phyloP scores from a whole-genome alignment of 2,888 invertebrate genomes.

The Drosophila eohydei region DNA sequence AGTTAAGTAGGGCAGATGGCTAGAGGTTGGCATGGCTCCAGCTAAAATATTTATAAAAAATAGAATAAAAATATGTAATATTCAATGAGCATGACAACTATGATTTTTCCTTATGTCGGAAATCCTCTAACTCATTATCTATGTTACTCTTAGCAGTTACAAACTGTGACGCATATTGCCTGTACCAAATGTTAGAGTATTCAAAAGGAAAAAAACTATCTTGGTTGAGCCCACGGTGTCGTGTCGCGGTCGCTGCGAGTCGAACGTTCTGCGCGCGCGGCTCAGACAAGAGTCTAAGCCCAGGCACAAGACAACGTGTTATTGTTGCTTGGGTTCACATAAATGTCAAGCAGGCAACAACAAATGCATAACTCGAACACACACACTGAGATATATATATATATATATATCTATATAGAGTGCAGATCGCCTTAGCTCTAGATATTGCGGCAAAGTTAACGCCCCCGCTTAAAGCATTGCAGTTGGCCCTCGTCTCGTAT shows the following conservation, averaged over 20 bases:
- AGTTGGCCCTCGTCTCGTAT: conserved; percentile 59
- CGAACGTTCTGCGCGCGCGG: conserved; percentile 54
- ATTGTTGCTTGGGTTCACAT: conserved; percentile 79
- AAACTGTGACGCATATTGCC: neutral
- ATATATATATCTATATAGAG: conserved; percentile 8
- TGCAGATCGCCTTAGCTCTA: conserved; percentile 70
- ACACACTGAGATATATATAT: conserved; percentile 1
- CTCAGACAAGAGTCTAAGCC: conserved; percentile 17
- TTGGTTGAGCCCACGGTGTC: conserved; percentile 63
- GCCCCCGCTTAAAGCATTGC: conserved; percentile 62
- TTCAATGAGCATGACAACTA: too few relatives aligned
- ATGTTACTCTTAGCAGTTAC: neutral
- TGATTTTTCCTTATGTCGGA: neutral
- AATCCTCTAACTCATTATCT: neutral
- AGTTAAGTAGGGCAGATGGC: neutral
- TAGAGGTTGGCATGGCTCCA: neutral
- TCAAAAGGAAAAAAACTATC: conserved; percentile 12
- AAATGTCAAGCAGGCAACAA: conserved; percentile 78
- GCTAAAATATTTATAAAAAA: neutral
- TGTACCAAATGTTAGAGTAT: conserved; percentile 24
- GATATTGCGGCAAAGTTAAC: conserved; percentile 68
- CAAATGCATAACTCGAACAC: conserved; percentile 40
- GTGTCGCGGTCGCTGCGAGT: conserved; percentile 52
- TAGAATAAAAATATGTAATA: too few relatives aligned
- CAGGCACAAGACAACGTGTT: conserved; percentile 72